phyloP scores from a whole-genome alignment of 2,888 invertebrate species.

The Achlya flavicornis region DNA sequence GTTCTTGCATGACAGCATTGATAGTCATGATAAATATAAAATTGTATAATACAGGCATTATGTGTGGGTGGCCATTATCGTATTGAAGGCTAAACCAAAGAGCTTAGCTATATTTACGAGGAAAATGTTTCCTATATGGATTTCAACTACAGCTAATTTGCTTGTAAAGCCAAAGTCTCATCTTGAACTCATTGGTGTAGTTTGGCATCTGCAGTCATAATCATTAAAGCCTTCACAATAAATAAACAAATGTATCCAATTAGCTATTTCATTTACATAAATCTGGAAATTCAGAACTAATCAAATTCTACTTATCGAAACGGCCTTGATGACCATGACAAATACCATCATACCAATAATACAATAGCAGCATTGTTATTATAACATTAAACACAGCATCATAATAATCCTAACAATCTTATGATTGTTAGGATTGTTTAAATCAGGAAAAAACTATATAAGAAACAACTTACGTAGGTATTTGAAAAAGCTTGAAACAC shows the following conservation, averaged over 20 bases:
- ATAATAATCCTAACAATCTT: too few relatives aligned
- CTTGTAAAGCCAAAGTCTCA: too few relatives aligned
- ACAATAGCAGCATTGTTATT: too few relatives aligned
- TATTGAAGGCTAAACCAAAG: not conserved
- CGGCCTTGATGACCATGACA: not conserved
- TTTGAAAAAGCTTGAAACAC: not conserved
- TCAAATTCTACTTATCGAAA: not conserved
- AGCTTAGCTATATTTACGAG: not conserved
- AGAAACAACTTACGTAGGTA: not conserved
- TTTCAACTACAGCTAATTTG: not conserved
- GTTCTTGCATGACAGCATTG: not conserved
- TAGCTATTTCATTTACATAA: not conserved
- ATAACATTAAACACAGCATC: too few relatives aligned
- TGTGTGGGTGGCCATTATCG: not conserved
- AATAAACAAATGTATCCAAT: too few relatives aligned
- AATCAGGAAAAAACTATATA: not conserved
- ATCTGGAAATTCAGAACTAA: not conserved
- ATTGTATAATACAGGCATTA: constrained; percentile 1
- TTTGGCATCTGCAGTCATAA: too few relatives aligned
- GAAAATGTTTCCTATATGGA: not conserved
- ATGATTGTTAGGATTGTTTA: too few relatives aligned
- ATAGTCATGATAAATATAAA: not conserved
- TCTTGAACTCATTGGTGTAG: too few relatives aligned
- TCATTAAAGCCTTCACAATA: too few relatives aligned
- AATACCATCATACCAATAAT: too few relatives aligned